Conservation (phyloP, 2,113 vertebrate genomes). For the Oceanodroma tethys region DNA sequence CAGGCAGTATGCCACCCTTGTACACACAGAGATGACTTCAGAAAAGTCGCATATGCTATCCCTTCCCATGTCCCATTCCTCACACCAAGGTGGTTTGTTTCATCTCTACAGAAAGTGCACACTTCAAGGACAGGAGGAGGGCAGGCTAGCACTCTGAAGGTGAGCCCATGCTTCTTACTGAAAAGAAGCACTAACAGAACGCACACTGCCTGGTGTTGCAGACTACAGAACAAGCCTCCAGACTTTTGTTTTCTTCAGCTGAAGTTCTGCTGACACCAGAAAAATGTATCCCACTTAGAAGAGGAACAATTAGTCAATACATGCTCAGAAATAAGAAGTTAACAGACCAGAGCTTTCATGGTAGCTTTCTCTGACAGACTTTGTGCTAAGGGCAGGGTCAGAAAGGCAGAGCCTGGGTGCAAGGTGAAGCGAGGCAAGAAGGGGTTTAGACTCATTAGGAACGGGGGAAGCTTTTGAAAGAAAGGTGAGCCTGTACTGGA, state of each 20-base stretch:
- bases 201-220: rapidly evolving
- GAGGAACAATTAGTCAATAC: neutral
- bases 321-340: neutral
- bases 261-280: neutral
- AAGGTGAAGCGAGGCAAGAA: neutral
- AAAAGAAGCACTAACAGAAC: neutral
- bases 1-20: rapidly evolving
- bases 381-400: neutral
- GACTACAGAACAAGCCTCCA: rapidly evolving
- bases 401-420: neutral
- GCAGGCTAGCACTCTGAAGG: neutral
- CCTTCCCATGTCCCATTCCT: neutral
- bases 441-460: neutral
- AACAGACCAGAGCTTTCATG: neutral
- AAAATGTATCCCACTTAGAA: neutral
- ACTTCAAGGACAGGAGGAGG: neutral
- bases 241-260: neutral
- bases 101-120: neutral
- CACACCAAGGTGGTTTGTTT: neutral
- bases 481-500: neutral
- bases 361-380: neutral
- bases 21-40: neutral
- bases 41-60: neutral
- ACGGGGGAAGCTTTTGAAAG: neutral
- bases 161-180: neutral